A percentile compares a stretch with the other conserved stretches of the same genome.
These are phyloP conservation scores for Lycaena phlaeas DNA, from an alignment of 2,888 invertebrate species.

Conservation along the genomic window DNA sequence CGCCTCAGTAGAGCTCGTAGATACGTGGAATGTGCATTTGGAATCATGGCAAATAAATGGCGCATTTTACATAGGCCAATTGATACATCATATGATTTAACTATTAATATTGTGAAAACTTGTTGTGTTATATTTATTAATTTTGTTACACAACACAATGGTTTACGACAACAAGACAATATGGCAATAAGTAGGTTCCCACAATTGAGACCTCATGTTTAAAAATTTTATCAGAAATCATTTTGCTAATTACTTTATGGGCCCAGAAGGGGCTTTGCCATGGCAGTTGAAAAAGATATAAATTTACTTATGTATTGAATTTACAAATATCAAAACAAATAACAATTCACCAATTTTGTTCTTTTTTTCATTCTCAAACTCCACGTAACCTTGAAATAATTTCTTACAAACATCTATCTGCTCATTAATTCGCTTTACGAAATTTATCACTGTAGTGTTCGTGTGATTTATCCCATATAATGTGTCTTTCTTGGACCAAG, in stretches of 20 bases:
- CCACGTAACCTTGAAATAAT: constrained; percentile 11
- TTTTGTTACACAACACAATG: constrained; percentile 18
- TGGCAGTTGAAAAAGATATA: constrained; percentile 20
- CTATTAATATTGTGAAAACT: constrained; percentile 17
- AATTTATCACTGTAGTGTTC: constrained; percentile 10
- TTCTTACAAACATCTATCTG: constrained; percentile 20
- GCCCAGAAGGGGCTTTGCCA: constrained; percentile 19
- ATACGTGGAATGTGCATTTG: constrained; percentile 19
- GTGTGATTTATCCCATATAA: not conserved
- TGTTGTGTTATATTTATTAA: too few relatives aligned
- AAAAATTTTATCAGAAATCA: constrained; percentile 23
- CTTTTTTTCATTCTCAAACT: constrained; percentile 14
- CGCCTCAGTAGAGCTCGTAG: constrained; percentile 16
- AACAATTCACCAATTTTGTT: constrained; percentile 17
- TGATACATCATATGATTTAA: constrained; percentile 8
- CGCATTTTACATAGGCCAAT: constrained; percentile 20
- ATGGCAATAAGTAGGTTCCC: constrained; percentile 19
- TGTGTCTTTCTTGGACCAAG: constrained; percentile 1
- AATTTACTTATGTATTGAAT: constrained; percentile 17
- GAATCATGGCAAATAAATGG: constrained; percentile 20
- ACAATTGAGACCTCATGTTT: constrained; percentile 18
- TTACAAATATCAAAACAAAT: constrained; percentile 17
- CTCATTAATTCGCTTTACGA: constrained; percentile 18
- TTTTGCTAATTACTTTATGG: constrained; percentile 24
- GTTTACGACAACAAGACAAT: constrained; percentile 17